Evolutionary conservation across 2,888 invertebrate species (phyloP).

Genomic region (Cordilura impudica): DNA sequence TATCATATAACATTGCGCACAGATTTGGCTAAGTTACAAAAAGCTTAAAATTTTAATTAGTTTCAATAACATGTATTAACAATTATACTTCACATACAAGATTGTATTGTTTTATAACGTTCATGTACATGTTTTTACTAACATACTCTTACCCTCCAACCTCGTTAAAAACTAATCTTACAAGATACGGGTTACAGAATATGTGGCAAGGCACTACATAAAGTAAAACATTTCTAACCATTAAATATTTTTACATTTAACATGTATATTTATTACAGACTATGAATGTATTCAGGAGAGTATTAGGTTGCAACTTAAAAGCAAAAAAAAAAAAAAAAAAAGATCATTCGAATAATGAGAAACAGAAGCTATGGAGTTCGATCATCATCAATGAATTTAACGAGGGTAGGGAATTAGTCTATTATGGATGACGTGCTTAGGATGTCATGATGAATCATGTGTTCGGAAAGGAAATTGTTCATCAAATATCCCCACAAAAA

Average conservation of each 20-base stretch:
- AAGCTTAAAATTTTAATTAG: background rate
- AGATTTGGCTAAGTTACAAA: background rate
- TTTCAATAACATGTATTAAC: background rate
- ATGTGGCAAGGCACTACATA: background rate
- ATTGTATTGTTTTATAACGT: background rate
- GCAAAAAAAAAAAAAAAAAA: background rate
- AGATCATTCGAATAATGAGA: too few relatives aligned
- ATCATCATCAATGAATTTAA: too few relatives aligned
- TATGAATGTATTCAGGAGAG: too few relatives aligned
- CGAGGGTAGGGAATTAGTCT: too few relatives aligned
- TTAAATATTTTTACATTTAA: slow-evolving; percentile 5
- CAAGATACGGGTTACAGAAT: slow-evolving; percentile 12
- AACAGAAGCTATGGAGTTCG: too few relatives aligned
- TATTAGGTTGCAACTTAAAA: background rate
- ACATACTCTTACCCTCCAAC: background rate
- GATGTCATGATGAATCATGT: too few relatives aligned
- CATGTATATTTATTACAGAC: background rate
- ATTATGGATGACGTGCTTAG: too few relatives aligned
- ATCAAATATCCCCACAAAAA: too few relatives aligned
- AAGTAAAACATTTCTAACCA: slow-evolving; percentile 7
- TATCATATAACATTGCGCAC: background rate
- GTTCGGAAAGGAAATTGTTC: too few relatives aligned
- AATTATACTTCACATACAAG: background rate
- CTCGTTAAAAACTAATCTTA: background rate
- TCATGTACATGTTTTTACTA: background rate